phyloP scores from a whole-genome alignment of 2,888 invertebrate species.

The Aphodius granarius region DNA sequence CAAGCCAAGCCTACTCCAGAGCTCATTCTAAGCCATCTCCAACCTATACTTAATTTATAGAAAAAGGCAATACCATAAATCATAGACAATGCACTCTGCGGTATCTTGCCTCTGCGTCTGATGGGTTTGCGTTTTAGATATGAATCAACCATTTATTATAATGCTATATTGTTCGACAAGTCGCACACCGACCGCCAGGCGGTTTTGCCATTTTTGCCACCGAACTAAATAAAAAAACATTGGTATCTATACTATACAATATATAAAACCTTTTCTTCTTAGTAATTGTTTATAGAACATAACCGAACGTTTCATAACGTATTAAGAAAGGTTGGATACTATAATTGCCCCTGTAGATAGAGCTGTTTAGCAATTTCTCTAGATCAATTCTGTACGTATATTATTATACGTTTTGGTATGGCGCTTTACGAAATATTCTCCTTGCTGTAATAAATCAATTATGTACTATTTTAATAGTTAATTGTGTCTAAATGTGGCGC shows the following conservation, averaged over 20 bases:
- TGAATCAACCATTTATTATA: conserved; percentile 12
- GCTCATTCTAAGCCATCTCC: conserved; percentile 30
- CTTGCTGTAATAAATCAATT: not conserved
- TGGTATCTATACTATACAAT: not conserved
- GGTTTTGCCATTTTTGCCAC: not conserved
- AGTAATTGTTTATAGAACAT: too few relatives aligned
- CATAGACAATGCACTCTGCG: conserved; percentile 24
- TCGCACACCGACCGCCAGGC: not conserved
- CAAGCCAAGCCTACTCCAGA: conserved; percentile 36
- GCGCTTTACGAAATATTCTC: not conserved
- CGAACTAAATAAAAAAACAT: not conserved
- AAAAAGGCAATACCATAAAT: conserved; percentile 31
- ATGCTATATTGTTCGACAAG: conserved; percentile 14
- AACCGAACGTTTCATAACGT: not conserved
- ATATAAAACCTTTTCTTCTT: not conserved
- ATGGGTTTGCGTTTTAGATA: conserved; percentile 10
- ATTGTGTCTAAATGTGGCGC: not conserved
- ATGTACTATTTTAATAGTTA: not conserved
- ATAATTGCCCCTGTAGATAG: not conserved
- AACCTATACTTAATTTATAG: conserved; percentile 33
- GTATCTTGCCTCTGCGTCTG: not conserved
- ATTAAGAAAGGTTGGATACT: not conserved
- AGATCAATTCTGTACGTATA: not conserved
- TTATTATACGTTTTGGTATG: not conserved
- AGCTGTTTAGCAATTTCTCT: not conserved